Base-by-base conservation (phyloP, 2,113 vertebrate species). In the Onychostruthus taczanowskii region DNA sequence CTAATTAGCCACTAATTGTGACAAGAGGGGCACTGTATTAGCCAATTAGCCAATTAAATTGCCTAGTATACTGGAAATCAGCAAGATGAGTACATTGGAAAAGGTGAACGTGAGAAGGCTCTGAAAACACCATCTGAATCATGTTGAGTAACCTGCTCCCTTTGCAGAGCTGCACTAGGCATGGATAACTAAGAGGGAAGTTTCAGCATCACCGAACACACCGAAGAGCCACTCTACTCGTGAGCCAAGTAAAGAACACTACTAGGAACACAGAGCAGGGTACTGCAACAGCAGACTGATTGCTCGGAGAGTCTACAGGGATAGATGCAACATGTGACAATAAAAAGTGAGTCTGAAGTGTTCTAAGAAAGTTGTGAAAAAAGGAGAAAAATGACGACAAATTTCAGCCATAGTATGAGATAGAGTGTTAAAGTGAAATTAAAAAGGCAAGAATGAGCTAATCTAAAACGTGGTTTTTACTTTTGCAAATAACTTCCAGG, bases 381-480 rank as follows among this genome's bases (percentile, higher is more conserved):
- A 97, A 96, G 94, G 97, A 97, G 97, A 98, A 98, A 97, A 98
- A 98, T 95, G 98, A 98, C 97, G 97, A 98, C 97, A 98, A 97
- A 96, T 97, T 98, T 97, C 97, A 98, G 98, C 95, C 96, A 97
- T 30, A 98, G 97, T 95, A 98, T 98, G 98, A 98, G 94, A 98
- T 41, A 97, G 95, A 97, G 96, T 95, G 96, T 98, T 98, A 97
- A 98, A 98, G 97, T 97, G 97, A 98, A 98, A 98, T 97, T 97
- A 98, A 98, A 98, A 98, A 98, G 97, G 97, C 97, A 98, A 98
- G 98, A 98, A 97, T 97, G 98, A 97, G 95, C 97, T 98, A 93
- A 96, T 98, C 97, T 98, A 98, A 98, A 98, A 97, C 6, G 96
- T 97, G 94, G 94, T 70, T 96, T 97, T 97, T 80, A 97, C 90